Percentiles rank a stretch among this genome's conserved stretches.
Conservation (phyloP, 2,888 invertebrate genomes). For the Barypeithes pellucidus region DNA sequence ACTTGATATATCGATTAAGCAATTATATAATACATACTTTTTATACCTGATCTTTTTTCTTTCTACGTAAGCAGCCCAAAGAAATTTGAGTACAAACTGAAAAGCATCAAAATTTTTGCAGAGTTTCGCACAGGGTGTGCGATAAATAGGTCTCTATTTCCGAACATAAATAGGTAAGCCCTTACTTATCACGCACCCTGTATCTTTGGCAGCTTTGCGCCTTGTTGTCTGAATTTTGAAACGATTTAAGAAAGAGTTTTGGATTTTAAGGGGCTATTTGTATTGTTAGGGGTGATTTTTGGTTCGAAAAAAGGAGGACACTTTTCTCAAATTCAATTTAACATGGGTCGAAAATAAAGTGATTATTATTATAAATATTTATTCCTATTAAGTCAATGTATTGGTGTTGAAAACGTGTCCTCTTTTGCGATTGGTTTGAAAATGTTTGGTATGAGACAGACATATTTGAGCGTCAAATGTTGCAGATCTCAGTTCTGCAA, state of each 20-base stretch:
- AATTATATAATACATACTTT: conserved; percentile 40
- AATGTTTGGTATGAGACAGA: conserved; percentile 43
- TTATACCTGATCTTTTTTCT: conserved; percentile 48
- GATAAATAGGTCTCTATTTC: neutral
- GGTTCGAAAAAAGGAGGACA: conserved; percentile 37
- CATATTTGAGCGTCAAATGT: conserved; percentile 47
- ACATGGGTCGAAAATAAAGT: neutral
- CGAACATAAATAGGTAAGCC: neutral
- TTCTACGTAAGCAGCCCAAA: conserved; percentile 45
- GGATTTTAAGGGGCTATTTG: conserved; percentile 41
- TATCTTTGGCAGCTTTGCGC: conserved; percentile 50
- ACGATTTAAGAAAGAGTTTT: conserved; percentile 38
- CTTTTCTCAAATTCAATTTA: conserved; percentile 24
- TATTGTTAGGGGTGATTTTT: conserved; percentile 33
- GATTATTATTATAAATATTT: neutral
- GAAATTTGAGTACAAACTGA: conserved; percentile 50
- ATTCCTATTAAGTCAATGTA: too few species aligned
- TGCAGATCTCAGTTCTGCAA: conserved; percentile 54
- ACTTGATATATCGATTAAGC: conserved; percentile 18
- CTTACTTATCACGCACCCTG: conserved; percentile 18
- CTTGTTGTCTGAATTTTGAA: conserved; percentile 48
- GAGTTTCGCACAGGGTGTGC: conserved; percentile 35
- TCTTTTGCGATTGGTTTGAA: conserved; percentile 32
- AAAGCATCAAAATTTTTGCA: conserved; percentile 45
- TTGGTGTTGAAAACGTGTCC: conserved; percentile 33